phyloP scores from a whole-genome alignment of 1,140 invertebrate genomes.

The Drosophila hydei region DNA sequence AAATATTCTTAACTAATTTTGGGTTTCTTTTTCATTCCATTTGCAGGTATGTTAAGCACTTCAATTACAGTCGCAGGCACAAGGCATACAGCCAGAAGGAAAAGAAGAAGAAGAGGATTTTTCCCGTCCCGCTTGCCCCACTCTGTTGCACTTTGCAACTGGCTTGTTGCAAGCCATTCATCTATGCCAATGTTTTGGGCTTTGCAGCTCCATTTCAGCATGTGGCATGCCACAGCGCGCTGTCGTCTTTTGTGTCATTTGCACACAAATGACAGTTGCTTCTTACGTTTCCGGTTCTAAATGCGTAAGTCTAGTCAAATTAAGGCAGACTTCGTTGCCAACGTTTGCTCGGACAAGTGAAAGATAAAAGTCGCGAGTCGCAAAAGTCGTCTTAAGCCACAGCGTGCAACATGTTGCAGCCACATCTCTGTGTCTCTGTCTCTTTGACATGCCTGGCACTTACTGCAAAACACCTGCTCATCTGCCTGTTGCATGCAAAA shows the following conservation, averaged over 20 bases:
- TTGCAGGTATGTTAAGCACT: slow-evolving; percentile 5
- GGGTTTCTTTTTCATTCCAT: neutral
- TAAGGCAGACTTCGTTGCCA: slow-evolving; percentile 57
- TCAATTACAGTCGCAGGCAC: neutral
- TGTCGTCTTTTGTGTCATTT: slow-evolving; percentile 77
- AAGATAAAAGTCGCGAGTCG: slow-evolving; percentile 56
- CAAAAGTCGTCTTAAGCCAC: slow-evolving; percentile 11
- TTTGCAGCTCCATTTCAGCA: slow-evolving; percentile 26
- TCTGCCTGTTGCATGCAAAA: slow-evolving; percentile 59
- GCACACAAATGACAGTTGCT: slow-evolving; percentile 75
- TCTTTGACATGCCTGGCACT: slow-evolving; percentile 60
- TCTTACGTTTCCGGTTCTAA: slow-evolving; percentile 78
- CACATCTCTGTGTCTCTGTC: slow-evolving; percentile 1
- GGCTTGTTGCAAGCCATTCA: slow-evolving; percentile 17
- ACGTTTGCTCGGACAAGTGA: slow-evolving; percentile 33
- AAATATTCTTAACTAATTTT: neutral
- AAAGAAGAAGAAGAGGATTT: neutral
- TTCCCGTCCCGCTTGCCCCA: neutral
- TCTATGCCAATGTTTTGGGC: slow-evolving; percentile 26
- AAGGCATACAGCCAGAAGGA: neutral
- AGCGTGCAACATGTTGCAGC: slow-evolving; percentile 6
- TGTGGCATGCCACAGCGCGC: slow-evolving; percentile 19
- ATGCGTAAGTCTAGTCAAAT: slow-evolving; percentile 82
- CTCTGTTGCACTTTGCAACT: neutral
- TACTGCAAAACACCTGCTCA: slow-evolving; percentile 75